A percentile compares a stretch with the other conserved stretches of the same genome.
Evolutionary conservation across 2,113 vertebrate genomes (phyloP).

Genomic region (Pyrgilauda ruficollis): DNA sequence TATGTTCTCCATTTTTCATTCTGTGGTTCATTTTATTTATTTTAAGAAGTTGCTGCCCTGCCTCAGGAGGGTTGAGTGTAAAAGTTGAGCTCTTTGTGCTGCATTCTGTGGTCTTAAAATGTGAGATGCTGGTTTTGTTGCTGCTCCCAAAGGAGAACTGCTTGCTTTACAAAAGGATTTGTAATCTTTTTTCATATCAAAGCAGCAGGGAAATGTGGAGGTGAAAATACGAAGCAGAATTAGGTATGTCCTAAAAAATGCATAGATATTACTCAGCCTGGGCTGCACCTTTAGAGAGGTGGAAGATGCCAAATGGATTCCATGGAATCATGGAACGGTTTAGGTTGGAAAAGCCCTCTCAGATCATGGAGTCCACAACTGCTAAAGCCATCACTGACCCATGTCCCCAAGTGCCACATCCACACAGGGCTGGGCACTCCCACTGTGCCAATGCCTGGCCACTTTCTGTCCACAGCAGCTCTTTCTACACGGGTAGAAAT

Average conservation of each 20-base stretch:
- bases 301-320: background rate
- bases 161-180: background rate
- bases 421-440: background rate
- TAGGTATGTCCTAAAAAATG: background rate
- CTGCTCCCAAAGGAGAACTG: slow-evolving; percentile 21
- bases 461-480: background rate
- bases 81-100: slow-evolving; percentile 10
- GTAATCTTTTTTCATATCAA: background rate
- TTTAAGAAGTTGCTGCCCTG: background rate
- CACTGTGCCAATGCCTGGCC: background rate
- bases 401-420: background rate
- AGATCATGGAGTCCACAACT: background rate
- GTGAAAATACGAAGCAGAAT: background rate
- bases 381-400: background rate
- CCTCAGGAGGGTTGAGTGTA: background rate
- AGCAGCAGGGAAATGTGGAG: background rate
- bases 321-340: background rate
- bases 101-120: background rate
- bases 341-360: background rate
- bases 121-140: background rate
- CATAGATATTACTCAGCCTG: background rate
- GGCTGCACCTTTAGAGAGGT: background rate
- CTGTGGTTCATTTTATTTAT: background rate
- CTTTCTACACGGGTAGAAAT: background rate
- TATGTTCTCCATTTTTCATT: slow-evolving; percentile 5